These are phyloP conservation scores for Hepsetus odoe DNA, from an alignment of 2,113 vertebrate species.

Conservation along the genomic window DNA sequence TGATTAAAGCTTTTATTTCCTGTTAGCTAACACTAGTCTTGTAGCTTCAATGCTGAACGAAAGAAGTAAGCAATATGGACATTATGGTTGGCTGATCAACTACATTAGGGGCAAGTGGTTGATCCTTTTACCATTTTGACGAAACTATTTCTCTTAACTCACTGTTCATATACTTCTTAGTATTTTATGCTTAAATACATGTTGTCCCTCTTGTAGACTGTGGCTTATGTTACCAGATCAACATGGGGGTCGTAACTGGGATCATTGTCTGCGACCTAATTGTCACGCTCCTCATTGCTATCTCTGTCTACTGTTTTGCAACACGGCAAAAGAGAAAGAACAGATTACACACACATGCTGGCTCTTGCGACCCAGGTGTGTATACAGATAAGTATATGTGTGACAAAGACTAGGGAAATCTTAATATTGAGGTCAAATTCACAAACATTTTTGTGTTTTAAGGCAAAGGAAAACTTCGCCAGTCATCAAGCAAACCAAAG, in stretches of 20 bases:
- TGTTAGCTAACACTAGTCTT: too few species aligned
- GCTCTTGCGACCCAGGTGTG: constrained; percentile 55
- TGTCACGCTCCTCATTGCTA: constrained; percentile 72
- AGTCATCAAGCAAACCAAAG: constrained; percentile 55
- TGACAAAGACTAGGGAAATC: not conserved
- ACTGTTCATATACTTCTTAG: not conserved
- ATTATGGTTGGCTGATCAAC: too few species aligned
- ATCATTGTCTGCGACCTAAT: constrained; percentile 73
- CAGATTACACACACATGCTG: constrained; percentile 46
- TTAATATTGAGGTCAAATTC: not conserved
- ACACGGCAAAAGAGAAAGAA: constrained; percentile 57
- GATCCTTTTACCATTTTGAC: too few species aligned
- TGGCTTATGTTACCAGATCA: constrained; percentile 69
- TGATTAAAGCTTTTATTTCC: too few species aligned
- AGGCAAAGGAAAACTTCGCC: constrained; percentile 42
- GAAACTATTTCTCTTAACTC: too few species aligned
- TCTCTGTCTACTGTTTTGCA: constrained; percentile 70
- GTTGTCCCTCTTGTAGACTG: constrained; percentile 64
- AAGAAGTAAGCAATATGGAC: too few species aligned
- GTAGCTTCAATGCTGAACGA: too few species aligned
- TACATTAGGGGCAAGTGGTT: too few species aligned
- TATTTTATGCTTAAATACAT: not conserved
- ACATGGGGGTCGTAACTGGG: constrained; percentile 62
- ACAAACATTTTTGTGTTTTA: not conserved
- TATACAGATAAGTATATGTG: not conserved